These are phyloP conservation scores for Aphodius granarius DNA, from an alignment of 2,888 invertebrate species.

Conservation along the genomic window DNA sequence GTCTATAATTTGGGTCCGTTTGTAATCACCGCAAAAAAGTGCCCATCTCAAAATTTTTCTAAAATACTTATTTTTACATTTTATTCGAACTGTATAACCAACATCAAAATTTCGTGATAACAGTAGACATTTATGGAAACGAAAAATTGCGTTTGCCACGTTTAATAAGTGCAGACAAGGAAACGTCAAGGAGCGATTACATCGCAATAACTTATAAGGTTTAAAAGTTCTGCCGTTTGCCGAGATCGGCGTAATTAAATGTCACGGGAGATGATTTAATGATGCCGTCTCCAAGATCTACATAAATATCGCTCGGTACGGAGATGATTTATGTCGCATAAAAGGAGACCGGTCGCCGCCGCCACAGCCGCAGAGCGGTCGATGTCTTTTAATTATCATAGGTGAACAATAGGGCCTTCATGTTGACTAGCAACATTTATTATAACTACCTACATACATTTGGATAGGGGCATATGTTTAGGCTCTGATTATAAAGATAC, in stretches of 20 bases:
- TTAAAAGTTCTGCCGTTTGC: slow-evolving; percentile 6
- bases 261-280: slow-evolving; percentile 12
- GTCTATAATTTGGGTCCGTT: neutral
- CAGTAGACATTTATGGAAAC: neutral
- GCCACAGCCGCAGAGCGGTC: neutral
- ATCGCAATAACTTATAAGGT: slow-evolving; percentile 6
- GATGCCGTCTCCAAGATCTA: slow-evolving; percentile 4
- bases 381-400: slow-evolving; percentile 2
- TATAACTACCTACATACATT: neutral
- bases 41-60: too few species aligned
- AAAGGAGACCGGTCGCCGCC: slow-evolving; percentile 5
- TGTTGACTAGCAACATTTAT: neutral
- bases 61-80: too few species aligned
- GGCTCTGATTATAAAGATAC: too few species aligned
- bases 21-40: too few species aligned
- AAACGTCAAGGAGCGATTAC: slow-evolving; percentile 3
- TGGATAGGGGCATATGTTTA: too few species aligned
- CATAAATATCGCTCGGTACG: slow-evolving; percentile 8
- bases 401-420: slow-evolving; percentile 5
- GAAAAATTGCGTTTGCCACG: neutral
- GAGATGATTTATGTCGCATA: slow-evolving; percentile 8
- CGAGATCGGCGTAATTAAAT: slow-evolving; percentile 13
- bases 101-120: too few species aligned
- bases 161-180: slow-evolving; percentile 5
- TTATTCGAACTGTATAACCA: too few species aligned